Conservation (phyloP, 2,113 vertebrate genomes). For the Pedetes capensis region DNA sequence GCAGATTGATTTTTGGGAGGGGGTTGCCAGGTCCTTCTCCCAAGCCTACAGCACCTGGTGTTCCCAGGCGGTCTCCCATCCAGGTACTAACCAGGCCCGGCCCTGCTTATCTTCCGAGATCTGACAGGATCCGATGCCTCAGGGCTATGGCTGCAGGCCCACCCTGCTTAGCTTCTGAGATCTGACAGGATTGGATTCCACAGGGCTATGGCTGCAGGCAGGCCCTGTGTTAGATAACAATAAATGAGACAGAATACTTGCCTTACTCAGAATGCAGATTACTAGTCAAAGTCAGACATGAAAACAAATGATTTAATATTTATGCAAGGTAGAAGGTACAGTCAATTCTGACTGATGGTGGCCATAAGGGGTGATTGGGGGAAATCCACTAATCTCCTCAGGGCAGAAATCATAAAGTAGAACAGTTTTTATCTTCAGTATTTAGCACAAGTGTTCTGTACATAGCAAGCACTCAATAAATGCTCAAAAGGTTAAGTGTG, state of each 20-base stretch:
- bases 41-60: no score
- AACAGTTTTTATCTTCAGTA: not conserved
- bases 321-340: not conserved
- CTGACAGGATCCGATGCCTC: no score
- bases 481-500: not conserved
- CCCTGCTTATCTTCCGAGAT: no score
- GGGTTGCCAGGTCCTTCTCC: no score
- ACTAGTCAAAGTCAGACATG: not conserved
- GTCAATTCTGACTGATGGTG: not conserved
- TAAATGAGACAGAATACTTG: not conserved
- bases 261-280: not conserved
- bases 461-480: not conserved
- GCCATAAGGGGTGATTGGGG: not conserved
- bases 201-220: no score
- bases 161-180: no score
- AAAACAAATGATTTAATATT: not conserved
- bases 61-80: no score
- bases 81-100: no score
- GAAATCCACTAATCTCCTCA: not conserved
- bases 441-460: not conserved
- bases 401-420: not conserved
- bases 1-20: no score
- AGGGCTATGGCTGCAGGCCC: no score
- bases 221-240: not conserved
- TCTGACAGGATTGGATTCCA: no score